Evolutionary conservation across 2,113 vertebrate genomes (phyloP).

Genomic region (Gambusia affinis): DNA sequence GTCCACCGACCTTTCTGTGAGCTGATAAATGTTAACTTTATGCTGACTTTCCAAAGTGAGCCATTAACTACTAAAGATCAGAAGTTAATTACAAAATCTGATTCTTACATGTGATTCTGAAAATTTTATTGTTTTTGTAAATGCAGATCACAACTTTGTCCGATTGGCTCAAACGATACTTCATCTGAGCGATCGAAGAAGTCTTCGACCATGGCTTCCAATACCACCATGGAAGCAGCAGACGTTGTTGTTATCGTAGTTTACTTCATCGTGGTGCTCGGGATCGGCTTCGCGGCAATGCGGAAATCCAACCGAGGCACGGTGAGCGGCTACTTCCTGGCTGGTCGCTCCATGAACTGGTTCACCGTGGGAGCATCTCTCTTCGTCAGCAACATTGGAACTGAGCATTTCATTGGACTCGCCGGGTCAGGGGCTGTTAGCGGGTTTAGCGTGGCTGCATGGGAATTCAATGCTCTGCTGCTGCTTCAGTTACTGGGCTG

Average conservation of each 20-base stretch:
- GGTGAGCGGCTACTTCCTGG: conserved; percentile 97
- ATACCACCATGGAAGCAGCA: conserved; percentile 85
- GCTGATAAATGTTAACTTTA: neutral
- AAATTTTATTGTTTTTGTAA: no score
- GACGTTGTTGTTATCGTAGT: conserved; percentile 95
- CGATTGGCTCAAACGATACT: neutral
- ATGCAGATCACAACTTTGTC: no score
- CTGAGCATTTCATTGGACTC: conserved; percentile 99
- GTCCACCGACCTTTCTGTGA: neutral
- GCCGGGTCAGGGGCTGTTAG: conserved; percentile 97
- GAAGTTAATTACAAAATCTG: neutral
- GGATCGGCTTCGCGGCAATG: conserved; percentile 95
- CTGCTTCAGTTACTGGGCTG: conserved; percentile 97
- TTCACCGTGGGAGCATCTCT: conserved; percentile 93
- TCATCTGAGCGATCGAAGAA: neutral
- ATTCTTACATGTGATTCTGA: no score
- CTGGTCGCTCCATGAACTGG: conserved; percentile 98
- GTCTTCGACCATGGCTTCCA: neutral
- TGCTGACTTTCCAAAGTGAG: neutral
- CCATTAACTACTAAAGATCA: neutral
- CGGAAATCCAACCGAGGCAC: conserved; percentile 96
- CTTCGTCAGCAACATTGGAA: conserved; percentile 99
- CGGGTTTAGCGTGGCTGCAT: conserved; percentile 96
- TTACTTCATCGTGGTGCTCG: conserved; percentile 94
- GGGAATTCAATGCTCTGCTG: conserved; percentile 98